Evolutionary conservation across 2,888 invertebrate species (phyloP).

Genomic region (Philopedon plagiatum): DNA sequence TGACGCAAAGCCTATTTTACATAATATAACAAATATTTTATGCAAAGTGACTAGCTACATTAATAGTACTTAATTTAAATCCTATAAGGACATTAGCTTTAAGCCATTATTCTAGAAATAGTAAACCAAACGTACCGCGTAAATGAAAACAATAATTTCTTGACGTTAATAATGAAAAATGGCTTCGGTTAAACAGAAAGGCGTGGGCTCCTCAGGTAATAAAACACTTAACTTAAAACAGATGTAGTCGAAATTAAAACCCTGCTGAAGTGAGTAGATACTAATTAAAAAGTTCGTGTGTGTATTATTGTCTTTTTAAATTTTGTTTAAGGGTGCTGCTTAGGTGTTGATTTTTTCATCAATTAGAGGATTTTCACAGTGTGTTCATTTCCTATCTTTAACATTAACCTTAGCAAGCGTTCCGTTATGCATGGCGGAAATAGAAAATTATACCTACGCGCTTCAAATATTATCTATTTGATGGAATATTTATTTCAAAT

Average conservation of each 20-base stretch:
- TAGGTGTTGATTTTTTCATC: too few relatives aligned
- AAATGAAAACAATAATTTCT: conserved; percentile 52
- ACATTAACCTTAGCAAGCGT: too few relatives aligned
- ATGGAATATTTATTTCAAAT: too few relatives aligned
- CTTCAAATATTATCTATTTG: too few relatives aligned
- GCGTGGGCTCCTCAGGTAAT: conserved; percentile 52
- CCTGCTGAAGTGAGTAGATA: conserved; percentile 16
- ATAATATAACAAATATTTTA: too few relatives aligned
- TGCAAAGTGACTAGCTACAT: conserved; percentile 1
- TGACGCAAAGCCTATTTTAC: too few relatives aligned
- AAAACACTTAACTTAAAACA: conserved; percentile 52
- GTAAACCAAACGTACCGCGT: conserved; percentile 37
- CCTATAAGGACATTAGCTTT: conserved; percentile 38
- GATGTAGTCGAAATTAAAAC: conserved; percentile 39
- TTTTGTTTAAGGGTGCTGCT: too few relatives aligned
- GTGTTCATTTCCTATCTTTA: too few relatives aligned
- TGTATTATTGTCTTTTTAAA: not conserved
- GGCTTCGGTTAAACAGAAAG: conserved; percentile 43
- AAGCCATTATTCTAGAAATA: conserved; percentile 45
- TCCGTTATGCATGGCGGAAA: too few relatives aligned
- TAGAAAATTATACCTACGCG: too few relatives aligned
- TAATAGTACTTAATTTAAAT: conserved; percentile 20
- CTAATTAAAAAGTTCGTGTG: conserved; percentile 34
- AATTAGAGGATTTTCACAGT: too few relatives aligned
- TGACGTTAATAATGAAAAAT: conserved; percentile 53